Evolutionary conservation across 1,140 invertebrate species (phyloP).

Genomic region (Eciton burchellii): DNA sequence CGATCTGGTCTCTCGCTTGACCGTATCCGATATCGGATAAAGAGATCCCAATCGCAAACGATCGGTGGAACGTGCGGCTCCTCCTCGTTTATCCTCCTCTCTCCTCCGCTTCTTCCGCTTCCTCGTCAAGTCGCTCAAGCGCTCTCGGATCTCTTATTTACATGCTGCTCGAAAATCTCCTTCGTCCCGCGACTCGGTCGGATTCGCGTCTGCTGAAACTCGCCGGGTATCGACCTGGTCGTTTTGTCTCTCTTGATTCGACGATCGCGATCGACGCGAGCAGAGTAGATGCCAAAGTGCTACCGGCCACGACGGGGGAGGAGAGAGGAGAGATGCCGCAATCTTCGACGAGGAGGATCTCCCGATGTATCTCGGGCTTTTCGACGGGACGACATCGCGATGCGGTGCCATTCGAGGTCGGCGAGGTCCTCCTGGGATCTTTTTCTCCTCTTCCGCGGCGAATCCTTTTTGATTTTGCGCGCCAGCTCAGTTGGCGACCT

Average conservation of each 20-base stretch:
- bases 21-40: neutral
- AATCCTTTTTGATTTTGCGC: constrained; percentile 53
- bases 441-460: constrained; percentile 25
- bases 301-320: neutral
- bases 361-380: neutral
- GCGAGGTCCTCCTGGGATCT: constrained; percentile 20
- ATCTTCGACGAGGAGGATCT: constrained; percentile 43
- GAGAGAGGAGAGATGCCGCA: constrained; percentile 10
- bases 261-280: constrained; percentile 29
- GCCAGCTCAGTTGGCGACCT: constrained; percentile 86
- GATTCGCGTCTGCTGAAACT: constrained; percentile 17
- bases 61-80: constrained; percentile 37
- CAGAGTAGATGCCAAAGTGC: constrained; percentile 10
- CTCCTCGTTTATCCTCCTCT: constrained; percentile 5
- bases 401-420: constrained; percentile 35
- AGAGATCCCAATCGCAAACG: neutral
- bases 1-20: neutral
- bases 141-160: constrained; percentile 63
- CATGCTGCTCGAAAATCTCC: constrained; percentile 58
- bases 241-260: constrained; percentile 29
- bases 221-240: constrained; percentile 32
- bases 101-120: constrained; percentile 37
- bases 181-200: constrained; percentile 38
- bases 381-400: neutral
- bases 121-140: constrained; percentile 14